phyloP scores from a whole-genome alignment of 2,797 vertebrate species.

The Tokudaia tokunoshimensis region DNA sequence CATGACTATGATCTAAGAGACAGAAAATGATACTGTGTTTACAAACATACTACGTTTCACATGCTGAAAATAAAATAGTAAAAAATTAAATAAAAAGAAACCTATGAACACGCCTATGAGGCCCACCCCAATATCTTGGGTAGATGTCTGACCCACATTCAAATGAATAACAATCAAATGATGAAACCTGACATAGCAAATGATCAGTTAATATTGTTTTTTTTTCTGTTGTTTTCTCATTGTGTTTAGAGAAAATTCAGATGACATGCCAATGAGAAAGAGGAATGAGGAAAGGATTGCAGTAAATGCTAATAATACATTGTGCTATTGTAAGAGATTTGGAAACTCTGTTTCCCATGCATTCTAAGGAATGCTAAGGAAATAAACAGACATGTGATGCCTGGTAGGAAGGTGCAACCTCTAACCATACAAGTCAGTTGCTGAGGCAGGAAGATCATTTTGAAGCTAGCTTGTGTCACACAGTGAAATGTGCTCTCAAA shows the following conservation, averaged over 20 bases:
- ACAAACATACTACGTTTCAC: constrained; percentile 34
- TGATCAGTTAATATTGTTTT: constrained; percentile 42
- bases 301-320: constrained; percentile 10
- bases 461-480: not conserved
- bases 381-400: not conserved
- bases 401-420: not conserved
- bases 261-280: constrained; percentile 18
- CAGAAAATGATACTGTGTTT: constrained; percentile 41
- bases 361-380: constrained; percentile 19
- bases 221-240: not conserved
- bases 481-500: not conserved
- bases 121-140: not conserved
- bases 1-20: constrained; percentile 43
- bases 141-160: constrained; percentile 33
- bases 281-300: not conserved
- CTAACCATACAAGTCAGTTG: not conserved
- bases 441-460: not conserved
- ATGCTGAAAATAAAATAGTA: constrained; percentile 43
- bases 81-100: not conserved
- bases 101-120: not conserved
- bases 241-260: constrained; percentile 45
- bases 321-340: constrained; percentile 29
- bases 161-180: constrained; percentile 57
- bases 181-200: constrained; percentile 48
- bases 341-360: constrained; percentile 38